Conservation (phyloP, 2,888 invertebrate species). For the Sarcophaga subvicina region DNA sequence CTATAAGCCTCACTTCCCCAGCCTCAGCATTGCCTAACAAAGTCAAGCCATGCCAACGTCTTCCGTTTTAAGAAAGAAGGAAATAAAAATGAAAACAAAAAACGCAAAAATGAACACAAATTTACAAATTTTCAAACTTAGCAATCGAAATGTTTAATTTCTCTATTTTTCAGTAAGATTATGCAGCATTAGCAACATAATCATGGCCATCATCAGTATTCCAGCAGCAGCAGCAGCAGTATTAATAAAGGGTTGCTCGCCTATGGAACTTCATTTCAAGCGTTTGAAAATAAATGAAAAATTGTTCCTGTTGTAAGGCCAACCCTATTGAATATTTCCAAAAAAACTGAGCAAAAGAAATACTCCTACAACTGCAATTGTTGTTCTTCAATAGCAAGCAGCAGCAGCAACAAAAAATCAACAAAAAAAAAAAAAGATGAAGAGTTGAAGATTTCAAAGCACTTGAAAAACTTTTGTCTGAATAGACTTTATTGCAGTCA, state of each 20-base stretch:
- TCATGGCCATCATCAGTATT: conserved; percentile 60
- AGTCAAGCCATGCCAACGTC: conserved; percentile 35
- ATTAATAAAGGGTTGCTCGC: background rate
- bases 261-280: background rate
- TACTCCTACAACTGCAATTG: conserved; percentile 71
- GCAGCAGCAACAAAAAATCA: conserved; percentile 10
- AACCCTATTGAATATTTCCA: too few species aligned
- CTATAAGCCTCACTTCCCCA: conserved; percentile 23
- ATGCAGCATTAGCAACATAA: conserved; percentile 73
- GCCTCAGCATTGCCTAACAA: conserved; percentile 28
- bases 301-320: too few species aligned
- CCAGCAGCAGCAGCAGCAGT: conserved; percentile 19
- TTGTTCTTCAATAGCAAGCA: conserved; percentile 59
- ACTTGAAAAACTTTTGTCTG: conserved; percentile 65
- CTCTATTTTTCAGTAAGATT: conserved; percentile 71
- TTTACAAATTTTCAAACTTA: conserved; percentile 73
- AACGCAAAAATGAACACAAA: conserved; percentile 39
- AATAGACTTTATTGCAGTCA: conserved; percentile 57
- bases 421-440: conserved; percentile 41
- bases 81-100: conserved; percentile 7
- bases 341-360: conserved; percentile 25
- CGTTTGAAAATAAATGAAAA: background rate
- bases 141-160: conserved; percentile 76
- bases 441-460: conserved; percentile 65
- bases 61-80: conserved; percentile 45